Percentiles rank a stretch among this genome's conserved stretches.
These are phyloP conservation scores for Aphelenchoides fujianensis DNA, from an alignment of 1,140 invertebrate species.

Conservation along the genomic window DNA sequence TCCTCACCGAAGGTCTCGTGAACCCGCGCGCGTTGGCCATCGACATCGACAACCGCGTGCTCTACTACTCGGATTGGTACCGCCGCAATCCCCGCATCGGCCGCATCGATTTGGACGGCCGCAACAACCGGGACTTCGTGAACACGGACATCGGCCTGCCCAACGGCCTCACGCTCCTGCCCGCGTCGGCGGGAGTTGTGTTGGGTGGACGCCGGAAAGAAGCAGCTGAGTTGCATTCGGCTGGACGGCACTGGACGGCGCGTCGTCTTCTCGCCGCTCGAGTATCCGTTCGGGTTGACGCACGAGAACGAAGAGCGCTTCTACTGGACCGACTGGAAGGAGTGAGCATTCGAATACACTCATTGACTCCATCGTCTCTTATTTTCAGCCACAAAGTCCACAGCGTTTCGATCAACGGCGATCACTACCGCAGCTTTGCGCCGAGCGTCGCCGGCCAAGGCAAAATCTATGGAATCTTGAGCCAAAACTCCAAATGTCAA, in stretches of 20 bases:
- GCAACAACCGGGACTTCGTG: conserved; percentile 69
- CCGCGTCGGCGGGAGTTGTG: conserved; percentile 82
- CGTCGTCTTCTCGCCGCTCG: conserved; percentile 72
- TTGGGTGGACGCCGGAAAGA: conserved; percentile 86
- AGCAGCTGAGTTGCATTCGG: conserved; percentile 67
- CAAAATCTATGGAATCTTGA: conserved; percentile 81
- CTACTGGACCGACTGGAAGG: conserved; percentile 96
- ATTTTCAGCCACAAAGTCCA: conserved; percentile 59
- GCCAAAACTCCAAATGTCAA: conserved; percentile 77
- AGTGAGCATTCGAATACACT: conserved; percentile 75
- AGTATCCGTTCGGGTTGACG: conserved; percentile 86
- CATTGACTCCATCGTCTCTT: too few species aligned
- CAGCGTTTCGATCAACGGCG: conserved; percentile 68
- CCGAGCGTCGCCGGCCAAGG: conserved; percentile 74
- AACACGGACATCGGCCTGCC: conserved; percentile 67
- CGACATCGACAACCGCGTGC: conserved; percentile 80
- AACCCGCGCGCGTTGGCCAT: conserved; percentile 93
- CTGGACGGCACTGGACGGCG: conserved; percentile 71
- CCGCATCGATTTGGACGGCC: conserved; percentile 85
- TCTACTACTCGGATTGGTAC: conserved; percentile 98
- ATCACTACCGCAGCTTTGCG: conserved; percentile 64
- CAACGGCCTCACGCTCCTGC: conserved; percentile 71
- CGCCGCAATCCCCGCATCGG: conserved; percentile 85
- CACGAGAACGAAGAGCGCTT: conserved; percentile 71
- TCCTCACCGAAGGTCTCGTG: conserved; percentile 75